Evolutionary conservation across 1,140 invertebrate genomes (phyloP).

Genomic region (Drosophila kurseongensis): DNA sequence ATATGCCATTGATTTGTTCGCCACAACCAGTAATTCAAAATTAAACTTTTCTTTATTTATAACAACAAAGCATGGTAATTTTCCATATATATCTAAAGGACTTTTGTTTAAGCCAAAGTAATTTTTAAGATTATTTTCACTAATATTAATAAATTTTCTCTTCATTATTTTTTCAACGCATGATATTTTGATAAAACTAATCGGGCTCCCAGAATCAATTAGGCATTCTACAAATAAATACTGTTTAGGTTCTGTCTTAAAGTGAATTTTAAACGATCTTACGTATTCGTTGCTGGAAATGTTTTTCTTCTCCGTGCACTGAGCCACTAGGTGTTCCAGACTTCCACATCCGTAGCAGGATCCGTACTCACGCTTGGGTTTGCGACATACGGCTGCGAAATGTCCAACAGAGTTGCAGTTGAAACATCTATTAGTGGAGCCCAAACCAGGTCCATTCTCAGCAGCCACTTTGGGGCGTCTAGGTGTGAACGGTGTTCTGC

Average conservation of each 20-base stretch:
- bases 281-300: background rate
- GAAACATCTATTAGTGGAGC: background rate
- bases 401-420: background rate
- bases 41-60: background rate
- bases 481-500: background rate
- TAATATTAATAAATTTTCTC: background rate
- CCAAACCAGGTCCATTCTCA: background rate
- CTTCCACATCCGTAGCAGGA: slow-evolving; percentile 3
- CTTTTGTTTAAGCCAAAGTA: slow-evolving; percentile 4
- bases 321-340: background rate
- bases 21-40: slow-evolving; percentile 8
- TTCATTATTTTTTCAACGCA: background rate
- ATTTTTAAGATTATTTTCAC: background rate
- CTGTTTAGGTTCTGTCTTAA: background rate
- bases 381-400: slow-evolving; percentile 5
- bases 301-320: slow-evolving; percentile 4
- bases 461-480: background rate
- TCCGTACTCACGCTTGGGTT: background rate
- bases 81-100: background rate
- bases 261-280: background rate
- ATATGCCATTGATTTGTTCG: slow-evolving; percentile 2
- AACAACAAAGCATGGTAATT: background rate
- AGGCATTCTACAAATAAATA: background rate
- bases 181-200: background rate
- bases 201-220: slow-evolving; percentile 10